A percentile compares a stretch with the other conserved stretches of the same genome.
Evolutionary conservation across 2,113 vertebrate species (phyloP).

Genomic region (Syrrhaptes paradoxus): DNA sequence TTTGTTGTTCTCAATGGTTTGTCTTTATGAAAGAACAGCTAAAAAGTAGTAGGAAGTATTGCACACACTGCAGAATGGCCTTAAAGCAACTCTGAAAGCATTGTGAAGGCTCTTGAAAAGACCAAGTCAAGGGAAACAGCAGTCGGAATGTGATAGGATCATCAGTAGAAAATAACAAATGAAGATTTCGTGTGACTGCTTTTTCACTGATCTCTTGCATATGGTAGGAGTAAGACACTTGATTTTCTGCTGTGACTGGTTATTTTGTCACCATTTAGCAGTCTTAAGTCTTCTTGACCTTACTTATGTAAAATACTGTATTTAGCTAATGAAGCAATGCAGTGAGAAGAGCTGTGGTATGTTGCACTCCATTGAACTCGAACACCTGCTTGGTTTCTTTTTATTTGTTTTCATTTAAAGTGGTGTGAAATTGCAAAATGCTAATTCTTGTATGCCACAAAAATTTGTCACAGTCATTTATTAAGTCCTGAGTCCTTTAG

Average conservation of each 20-base stretch:
- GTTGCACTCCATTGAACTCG: neutral
- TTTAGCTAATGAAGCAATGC: neutral
- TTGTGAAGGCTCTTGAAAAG: neutral
- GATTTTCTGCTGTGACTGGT: neutral
- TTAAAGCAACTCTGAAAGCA: neutral
- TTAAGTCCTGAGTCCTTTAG: neutral
- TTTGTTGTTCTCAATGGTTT: neutral
- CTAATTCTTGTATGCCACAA: neutral
- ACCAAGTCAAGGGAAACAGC: neutral
- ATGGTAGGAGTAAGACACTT: neutral
- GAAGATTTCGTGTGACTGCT: neutral
- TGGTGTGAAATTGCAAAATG: neutral
- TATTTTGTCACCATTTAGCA: neutral
- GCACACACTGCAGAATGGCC: accelerated
- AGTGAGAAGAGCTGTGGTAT: neutral
- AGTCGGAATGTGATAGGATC: neutral
- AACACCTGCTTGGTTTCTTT: neutral
- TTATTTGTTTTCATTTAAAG: neutral
- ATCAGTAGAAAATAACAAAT: neutral
- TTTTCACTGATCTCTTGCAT: neutral
- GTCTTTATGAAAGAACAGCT: neutral
- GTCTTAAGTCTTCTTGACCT: neutral
- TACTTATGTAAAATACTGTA: neutral
- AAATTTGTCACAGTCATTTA: accelerated
- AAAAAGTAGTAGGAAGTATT: neutral